Base-by-base conservation (phyloP, 2,888 invertebrate genomes). In the Syrista parreyssii region DNA sequence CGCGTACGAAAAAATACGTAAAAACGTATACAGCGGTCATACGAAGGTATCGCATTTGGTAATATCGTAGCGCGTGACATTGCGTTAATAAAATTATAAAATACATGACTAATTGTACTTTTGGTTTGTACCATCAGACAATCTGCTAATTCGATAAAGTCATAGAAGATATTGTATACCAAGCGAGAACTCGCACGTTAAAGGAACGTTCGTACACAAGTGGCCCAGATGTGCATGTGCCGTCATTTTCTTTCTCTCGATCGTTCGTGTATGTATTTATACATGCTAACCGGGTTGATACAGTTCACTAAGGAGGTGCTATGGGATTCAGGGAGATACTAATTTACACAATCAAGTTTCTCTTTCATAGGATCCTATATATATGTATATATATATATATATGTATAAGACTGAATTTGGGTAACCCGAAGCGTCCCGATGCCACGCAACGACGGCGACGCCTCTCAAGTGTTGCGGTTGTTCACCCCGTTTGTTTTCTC, bases 321-420 rank as follows among this genome's bases (percentile, higher is more conserved):
- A 55, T 55, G 12, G 9, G 31, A 32, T 31, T 71, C 1, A 15
- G 71, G 71, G 23, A 31, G 71, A 71, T 71, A 15, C 33, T 71
- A 71, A 71, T 71, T 30, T n/a, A 71, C 71, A 31, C 31, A 71
- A 71, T 71, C 31, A n/a, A 31, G 33, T 71, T 71, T 71, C 71
- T 71, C 71, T 71, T 30, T 71, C 71, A 23, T 31, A 33, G 33
- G 71, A 71, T 31, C 12, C 23, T 15, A 12, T 71, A 1, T 15
- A 9, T 31, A 31, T n/a, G n/a, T 34, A 34, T 34, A 34, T 34
- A 34, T 35, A 35, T 35, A 35, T 35, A 35, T 9, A 34, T 34
- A 34, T 9, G 6, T 4, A 40, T 4, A 15, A 15, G 23, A 55
- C 55, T 23, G 55, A 55, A 55, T 55, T 55, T 23, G 23, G 23